phyloP scores from a whole-genome alignment of 2,113 vertebrate genomes.

The Malurus melanocephalus region DNA sequence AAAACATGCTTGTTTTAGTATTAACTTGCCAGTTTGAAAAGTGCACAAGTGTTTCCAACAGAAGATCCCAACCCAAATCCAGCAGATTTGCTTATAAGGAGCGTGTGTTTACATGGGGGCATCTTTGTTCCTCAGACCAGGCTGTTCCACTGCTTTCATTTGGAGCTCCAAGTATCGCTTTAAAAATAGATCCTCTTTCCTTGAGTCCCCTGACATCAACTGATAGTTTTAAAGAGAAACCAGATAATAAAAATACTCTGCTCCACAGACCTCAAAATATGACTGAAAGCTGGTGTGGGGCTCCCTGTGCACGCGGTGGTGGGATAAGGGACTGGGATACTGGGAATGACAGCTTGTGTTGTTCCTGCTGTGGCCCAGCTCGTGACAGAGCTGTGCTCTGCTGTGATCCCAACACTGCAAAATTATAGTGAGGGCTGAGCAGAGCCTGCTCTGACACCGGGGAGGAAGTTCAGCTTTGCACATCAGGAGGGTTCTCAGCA shows the following conservation, averaged over 20 bases:
- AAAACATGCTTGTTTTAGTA: neutral
- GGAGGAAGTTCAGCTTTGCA: neutral
- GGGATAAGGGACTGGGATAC: neutral
- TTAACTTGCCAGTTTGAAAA: neutral
- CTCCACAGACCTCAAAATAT: neutral
- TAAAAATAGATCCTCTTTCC: neutral
- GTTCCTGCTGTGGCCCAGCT: neutral
- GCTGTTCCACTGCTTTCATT: neutral
- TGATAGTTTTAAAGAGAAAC: neutral
- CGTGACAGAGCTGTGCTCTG: fast-evolving
- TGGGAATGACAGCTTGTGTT: neutral
- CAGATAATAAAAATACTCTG: neutral
- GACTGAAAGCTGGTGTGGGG: neutral
- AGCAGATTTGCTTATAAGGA: neutral
- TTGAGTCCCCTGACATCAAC: neutral
- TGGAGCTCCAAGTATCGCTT: neutral
- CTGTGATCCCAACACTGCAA: neutral
- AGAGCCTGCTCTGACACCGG: neutral
- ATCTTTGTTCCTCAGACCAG: neutral
- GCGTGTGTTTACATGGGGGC: neutral
- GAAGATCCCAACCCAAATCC: neutral
- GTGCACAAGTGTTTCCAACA: neutral
- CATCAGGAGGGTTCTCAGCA: neutral
- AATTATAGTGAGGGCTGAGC: neutral
- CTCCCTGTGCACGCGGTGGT: neutral